phyloP scores from a whole-genome alignment of 1,140 invertebrate genomes.

The Heliconius eleuchia region DNA sequence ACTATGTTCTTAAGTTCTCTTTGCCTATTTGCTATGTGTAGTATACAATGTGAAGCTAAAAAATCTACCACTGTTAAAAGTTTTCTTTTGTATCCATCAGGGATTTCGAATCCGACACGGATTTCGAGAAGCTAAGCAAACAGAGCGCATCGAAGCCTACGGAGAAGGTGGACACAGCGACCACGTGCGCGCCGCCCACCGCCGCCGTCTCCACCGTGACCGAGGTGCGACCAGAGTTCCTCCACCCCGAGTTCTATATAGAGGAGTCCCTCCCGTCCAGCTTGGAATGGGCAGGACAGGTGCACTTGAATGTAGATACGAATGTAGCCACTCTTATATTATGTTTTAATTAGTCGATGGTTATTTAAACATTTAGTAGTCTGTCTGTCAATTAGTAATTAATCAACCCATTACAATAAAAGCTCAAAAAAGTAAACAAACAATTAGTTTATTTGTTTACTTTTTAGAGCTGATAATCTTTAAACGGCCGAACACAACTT shows the following conservation, averaged over 20 bases:
- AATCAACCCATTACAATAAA: too few relatives aligned
- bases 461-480: too few relatives aligned
- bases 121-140: slow-evolving; percentile 88
- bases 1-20: too few relatives aligned
- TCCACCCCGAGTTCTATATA: slow-evolving; percentile 92
- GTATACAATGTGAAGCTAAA: too few relatives aligned
- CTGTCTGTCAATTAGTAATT: too few relatives aligned
- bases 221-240: slow-evolving; percentile 84
- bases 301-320: slow-evolving; percentile 50
- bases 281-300: slow-evolving; percentile 83
- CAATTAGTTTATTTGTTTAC: too few relatives aligned
- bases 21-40: too few relatives aligned
- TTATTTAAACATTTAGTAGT: too few relatives aligned
- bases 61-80: too few relatives aligned
- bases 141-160: slow-evolving; percentile 79
- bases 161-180: slow-evolving; percentile 58
- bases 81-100: slow-evolving; percentile 51
- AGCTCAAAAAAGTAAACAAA: too few relatives aligned
- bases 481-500: too few relatives aligned
- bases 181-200: slow-evolving; percentile 59
- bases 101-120: slow-evolving; percentile 89
- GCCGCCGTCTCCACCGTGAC: slow-evolving; percentile 65
- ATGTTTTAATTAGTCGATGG: slow-evolving; percentile 24
- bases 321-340: slow-evolving; percentile 14
- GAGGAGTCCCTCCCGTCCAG: slow-evolving; percentile 90